Evolutionary conservation across 1,140 invertebrate species (phyloP), one percentile per base, ranked within the genome.

Genomic region (Nasonia longicornis): DNA sequence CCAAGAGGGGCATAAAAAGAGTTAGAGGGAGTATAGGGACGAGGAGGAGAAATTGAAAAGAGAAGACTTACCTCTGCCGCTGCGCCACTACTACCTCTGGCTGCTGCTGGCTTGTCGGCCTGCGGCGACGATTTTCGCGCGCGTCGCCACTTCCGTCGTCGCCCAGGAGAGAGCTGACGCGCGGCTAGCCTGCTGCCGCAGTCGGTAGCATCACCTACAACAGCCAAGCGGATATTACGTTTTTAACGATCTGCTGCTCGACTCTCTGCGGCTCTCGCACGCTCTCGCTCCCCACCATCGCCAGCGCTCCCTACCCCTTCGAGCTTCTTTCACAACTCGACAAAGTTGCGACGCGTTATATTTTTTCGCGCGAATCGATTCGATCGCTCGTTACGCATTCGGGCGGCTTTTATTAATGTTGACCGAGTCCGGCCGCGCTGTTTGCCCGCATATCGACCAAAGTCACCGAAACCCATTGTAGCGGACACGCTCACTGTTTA

Each of bases 41-140:
- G 31, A 20, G 29, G 6, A 16, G 12, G 72, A 74, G 6, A 80
- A 48, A 80, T n/a, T 66, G 77, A 77, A 45, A 45, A 22, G 66
- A 38, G n/a, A n/a, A 72, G 71, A 84, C 87, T 89, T 83, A 90
- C 90, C 89, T 89, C 86, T 87, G 88, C 89, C 88, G 88, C 86
- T 90, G 87, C 87, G 88, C 89, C 89, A 87, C 89, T 88, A 90
- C 89, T 89, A 90, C 89, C 89, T 86, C 88, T 89, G 89, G 86
- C 88, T 58, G 52, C 52, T 58, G 52, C 52, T 85, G 88, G 87
- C 85, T 89, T 86, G 85, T 87, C 86, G 84, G 86, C 85, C 88
- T 84, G 85, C 86, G 86, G 85, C 87, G 83, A 87, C 84, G 85
- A 89, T 87, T 87, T 88, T 88, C 83, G 84, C 87, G 82, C 85